These are phyloP conservation scores for Saccostrea glomerata DNA, from an alignment of 1,140 invertebrate species.

Conservation along the genomic window DNA sequence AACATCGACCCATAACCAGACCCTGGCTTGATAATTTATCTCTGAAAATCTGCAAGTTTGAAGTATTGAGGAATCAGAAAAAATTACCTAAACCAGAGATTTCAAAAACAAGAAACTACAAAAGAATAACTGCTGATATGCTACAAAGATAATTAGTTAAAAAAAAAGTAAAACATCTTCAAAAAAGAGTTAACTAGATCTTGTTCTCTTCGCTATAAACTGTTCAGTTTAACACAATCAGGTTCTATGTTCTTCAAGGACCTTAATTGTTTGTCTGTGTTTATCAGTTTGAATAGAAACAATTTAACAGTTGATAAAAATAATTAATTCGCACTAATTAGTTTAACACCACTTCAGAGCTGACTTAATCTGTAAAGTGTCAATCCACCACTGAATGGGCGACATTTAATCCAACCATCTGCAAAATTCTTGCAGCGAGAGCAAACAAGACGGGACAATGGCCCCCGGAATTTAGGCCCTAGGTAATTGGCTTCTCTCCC, in stretches of 20 bases:
- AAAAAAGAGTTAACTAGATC: too few relatives aligned
- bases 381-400: neutral
- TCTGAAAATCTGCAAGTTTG: neutral
- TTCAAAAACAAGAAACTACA: too few relatives aligned
- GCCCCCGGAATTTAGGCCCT: constrained; percentile 16
- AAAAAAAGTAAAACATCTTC: too few relatives aligned
- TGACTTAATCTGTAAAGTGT: constrained; percentile 34
- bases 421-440: neutral
- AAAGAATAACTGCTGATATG: too few relatives aligned
- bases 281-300: neutral
- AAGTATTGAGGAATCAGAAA: neutral
- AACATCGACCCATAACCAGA: neutral
- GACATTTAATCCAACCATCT: constrained; percentile 24
- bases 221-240: neutral
- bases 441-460: constrained; percentile 1
- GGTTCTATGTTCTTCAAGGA: neutral
- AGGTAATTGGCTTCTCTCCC: constrained; percentile 1
- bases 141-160: too few relatives aligned
- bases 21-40: neutral
- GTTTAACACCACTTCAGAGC: constrained; percentile 19
- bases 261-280: neutral
- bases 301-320: constrained; percentile 32
- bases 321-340: constrained; percentile 37
- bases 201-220: too few relatives aligned
- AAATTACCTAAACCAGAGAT: too few relatives aligned